Evolutionary conservation across 1,140 invertebrate species (phyloP).

Genomic region (Periplaneta americana): DNA sequence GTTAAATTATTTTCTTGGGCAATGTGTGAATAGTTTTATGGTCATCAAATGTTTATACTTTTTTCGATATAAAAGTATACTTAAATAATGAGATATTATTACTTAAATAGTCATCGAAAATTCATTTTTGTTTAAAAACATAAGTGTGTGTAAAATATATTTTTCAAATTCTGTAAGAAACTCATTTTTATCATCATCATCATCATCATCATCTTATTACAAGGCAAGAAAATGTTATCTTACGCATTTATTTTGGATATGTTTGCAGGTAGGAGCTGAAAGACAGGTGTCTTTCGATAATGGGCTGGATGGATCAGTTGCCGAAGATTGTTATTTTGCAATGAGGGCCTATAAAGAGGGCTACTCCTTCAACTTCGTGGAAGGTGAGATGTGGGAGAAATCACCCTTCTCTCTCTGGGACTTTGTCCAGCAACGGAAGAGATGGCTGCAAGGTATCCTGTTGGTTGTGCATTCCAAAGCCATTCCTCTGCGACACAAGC

Average conservation of each 20-base stretch:
- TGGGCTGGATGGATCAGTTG: conserved; percentile 92
- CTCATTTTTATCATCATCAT: too few relatives aligned
- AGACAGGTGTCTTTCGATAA: conserved; percentile 91
- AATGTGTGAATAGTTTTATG: too few relatives aligned
- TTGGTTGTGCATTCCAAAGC: conserved; percentile 86
- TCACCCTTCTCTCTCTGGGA: conserved; percentile 93
- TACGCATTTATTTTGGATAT: not conserved
- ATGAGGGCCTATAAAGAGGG: conserved; percentile 86
- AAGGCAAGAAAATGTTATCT: too few relatives aligned
- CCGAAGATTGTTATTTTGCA: conserved; percentile 95
- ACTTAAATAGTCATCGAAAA: too few relatives aligned
- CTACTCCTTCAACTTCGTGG: conserved; percentile 87
- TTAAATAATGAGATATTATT: too few relatives aligned
- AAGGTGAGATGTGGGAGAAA: conserved; percentile 98
- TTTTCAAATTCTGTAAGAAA: too few relatives aligned
- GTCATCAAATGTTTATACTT: too few relatives aligned
- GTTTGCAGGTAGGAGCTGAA: conserved; percentile 77
- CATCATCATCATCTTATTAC: too few relatives aligned
- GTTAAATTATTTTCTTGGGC: too few relatives aligned
- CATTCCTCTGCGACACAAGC: conserved; percentile 77
- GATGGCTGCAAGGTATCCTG: conserved; percentile 95
- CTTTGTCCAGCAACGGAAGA: conserved; percentile 91
- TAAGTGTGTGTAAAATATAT: too few relatives aligned
- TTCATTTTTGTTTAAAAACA: too few relatives aligned
- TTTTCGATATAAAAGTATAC: too few relatives aligned